Evolutionary conservation across 2,113 vertebrate genomes (phyloP).

Genomic region (Rana temporaria): DNA sequence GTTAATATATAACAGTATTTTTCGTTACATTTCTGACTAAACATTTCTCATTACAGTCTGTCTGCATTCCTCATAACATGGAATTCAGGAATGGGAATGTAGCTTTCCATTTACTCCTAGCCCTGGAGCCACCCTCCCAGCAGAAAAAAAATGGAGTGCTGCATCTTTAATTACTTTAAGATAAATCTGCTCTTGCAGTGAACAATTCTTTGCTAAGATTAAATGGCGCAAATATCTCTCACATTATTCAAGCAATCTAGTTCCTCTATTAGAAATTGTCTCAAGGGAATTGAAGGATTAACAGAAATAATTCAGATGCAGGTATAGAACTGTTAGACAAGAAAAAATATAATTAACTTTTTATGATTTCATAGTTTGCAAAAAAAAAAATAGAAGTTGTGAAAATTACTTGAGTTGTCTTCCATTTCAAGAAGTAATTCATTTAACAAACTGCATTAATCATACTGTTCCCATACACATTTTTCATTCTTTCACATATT

Average conservation of each 20-base stretch:
- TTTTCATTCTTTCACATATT: no score
- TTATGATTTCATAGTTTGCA: background rate
- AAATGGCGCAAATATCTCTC: slow-evolving; percentile 12
- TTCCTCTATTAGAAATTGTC: slow-evolving; percentile 9
- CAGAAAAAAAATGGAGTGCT: background rate
- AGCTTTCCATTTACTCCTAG: no score
- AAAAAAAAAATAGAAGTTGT: slow-evolving; percentile 6
- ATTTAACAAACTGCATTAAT: no score
- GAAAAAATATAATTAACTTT: slow-evolving; percentile 38
- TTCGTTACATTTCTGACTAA: no score
- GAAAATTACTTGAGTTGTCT: slow-evolving; percentile 11
- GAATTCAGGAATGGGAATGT: no score
- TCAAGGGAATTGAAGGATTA: slow-evolving; percentile 38
- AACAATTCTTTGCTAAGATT: slow-evolving; percentile 15
- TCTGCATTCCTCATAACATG: no score
- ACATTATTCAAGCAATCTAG: slow-evolving; percentile 35
- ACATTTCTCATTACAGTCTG: no score
- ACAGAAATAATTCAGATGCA: slow-evolving; percentile 36
- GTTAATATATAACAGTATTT: no score
- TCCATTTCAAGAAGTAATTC: background rate
- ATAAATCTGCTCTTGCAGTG: background rate
- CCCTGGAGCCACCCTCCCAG: no score
- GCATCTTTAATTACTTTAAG: background rate
- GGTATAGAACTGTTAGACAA: background rate
- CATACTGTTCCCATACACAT: no score